A percentile compares a stretch with the other conserved stretches of the same genome.
These are phyloP conservation scores for Platysternon megacephalum DNA, from an alignment of 2,113 vertebrate genomes.

Conservation along the genomic window DNA sequence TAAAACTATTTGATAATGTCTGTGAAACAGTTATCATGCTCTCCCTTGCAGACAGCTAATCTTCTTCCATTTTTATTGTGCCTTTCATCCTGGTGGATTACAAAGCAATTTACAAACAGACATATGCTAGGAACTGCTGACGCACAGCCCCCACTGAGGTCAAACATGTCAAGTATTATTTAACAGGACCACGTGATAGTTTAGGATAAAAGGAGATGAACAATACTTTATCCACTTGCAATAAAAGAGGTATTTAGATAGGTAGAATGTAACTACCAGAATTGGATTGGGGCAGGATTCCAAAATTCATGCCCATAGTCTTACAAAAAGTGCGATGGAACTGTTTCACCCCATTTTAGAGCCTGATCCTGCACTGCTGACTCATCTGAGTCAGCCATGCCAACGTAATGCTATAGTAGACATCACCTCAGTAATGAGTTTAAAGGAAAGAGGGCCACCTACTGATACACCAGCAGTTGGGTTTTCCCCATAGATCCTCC, in stretches of 20 bases:
- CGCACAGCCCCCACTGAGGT: neutral
- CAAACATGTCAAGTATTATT: no score
- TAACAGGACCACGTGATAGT: neutral
- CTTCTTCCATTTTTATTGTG: neutral
- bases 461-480: neutral
- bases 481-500: neutral
- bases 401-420: neutral
- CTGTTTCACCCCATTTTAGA: neutral
- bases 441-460: constrained; percentile 30
- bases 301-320: neutral
- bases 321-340: neutral
- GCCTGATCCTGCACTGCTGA: neutral
- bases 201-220: neutral
- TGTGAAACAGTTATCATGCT: neutral
- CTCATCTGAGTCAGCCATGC: neutral
- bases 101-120: neutral
- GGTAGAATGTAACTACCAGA: neutral
- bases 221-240: neutral
- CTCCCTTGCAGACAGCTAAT: neutral
- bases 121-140: neutral
- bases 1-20: neutral
- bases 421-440: neutral
- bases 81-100: neutral
- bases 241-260: neutral
- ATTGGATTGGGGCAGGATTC: neutral